Conservation (phyloP, 2,113 vertebrate genomes). For the Hydrolagus affinis region DNA sequence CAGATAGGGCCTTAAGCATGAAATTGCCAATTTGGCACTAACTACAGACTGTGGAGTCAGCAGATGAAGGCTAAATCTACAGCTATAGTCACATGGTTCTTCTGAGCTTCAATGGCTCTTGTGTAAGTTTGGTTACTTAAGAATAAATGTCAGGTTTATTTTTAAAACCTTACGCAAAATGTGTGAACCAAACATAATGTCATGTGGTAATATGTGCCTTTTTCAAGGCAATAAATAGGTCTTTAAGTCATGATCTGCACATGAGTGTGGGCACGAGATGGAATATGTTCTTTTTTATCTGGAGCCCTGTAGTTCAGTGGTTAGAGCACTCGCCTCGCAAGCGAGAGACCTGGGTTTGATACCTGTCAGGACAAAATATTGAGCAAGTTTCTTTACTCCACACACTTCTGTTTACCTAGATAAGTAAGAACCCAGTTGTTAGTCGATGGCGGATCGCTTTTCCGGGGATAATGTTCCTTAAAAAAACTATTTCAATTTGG, state of each 20-base stretch:
- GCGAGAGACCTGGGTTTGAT: too few species aligned
- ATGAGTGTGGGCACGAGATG: not conserved
- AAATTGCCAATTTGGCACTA: slow-evolving; percentile 82
- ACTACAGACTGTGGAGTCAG: slow-evolving; percentile 68
- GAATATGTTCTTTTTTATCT: not conserved
- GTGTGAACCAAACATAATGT: slow-evolving; percentile 13
- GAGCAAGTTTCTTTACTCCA: too few species aligned
- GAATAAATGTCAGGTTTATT: slow-evolving; percentile 15
- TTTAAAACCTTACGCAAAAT: slow-evolving; percentile 19
- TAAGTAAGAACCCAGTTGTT: too few species aligned
- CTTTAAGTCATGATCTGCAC: not conserved
- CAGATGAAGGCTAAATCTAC: slow-evolving; percentile 73
- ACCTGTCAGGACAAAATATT: too few species aligned
- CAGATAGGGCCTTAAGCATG: slow-evolving; percentile 71
- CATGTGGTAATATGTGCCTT: slow-evolving; percentile 11
- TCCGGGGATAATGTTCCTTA: too few species aligned
- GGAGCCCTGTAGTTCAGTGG: too few species aligned
- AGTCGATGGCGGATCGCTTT: too few species aligned
- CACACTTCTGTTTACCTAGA: too few species aligned
- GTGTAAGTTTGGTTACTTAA: not conserved
- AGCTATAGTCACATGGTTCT: slow-evolving; percentile 37
- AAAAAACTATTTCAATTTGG: too few species aligned
- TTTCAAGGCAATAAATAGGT: slow-evolving; percentile 14
- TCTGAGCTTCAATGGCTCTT: slow-evolving; percentile 12
- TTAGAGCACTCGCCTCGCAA: too few species aligned